Base-by-base conservation (phyloP, 1,140 invertebrate genomes). In the Orius insidiosus region DNA sequence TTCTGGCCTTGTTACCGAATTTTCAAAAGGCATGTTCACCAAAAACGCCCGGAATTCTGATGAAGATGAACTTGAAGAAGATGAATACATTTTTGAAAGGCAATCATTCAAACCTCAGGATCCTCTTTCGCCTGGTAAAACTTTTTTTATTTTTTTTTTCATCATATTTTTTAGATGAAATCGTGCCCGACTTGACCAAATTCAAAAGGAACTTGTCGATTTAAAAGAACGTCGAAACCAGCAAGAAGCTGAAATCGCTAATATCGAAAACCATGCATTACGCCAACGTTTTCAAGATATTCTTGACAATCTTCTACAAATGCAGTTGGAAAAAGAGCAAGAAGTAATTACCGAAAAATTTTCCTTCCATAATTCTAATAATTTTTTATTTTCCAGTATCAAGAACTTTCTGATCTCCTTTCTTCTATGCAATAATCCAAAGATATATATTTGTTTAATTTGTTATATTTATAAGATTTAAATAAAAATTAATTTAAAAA, bases 181-280 rank as follows among this genome's bases (percentile, higher is more conserved):
- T 58, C 52, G 49, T 41, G 51, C 40, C 8, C 45, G 55, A 37
- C 46, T 58, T 46, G 51, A 57, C 33, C 32, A 46, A 16, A 58
- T 85, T 1, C 69, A 75, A 16, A 59, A 69, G 5, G 78, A 89
- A 62, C 62, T 89, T 19, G 68, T 71, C 14, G 77, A 82, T 46
- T 60, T 90, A 10, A 75, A 76, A 54, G 68, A 73, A 37, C 70
- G 78, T 38, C 66, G 79, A 49, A 68, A 76, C 35, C 75, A 80
- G 53, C 85, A 87, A 56, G 82, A 89, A 56, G 66, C 74, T 40
- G 82, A 89, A 61, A 79, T 90, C 54, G 74, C 77, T 5, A 80
- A 76, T 31, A 87, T 90, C 57, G 86, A 90, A 59, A 93, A 92
- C 60, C 61, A 78, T 45, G 80, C 84, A 16, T 59, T 93, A 1